These are phyloP conservation scores for Sternotherus odoratus DNA, from an alignment of 2,797 vertebrate species.

Conservation along the genomic window DNA sequence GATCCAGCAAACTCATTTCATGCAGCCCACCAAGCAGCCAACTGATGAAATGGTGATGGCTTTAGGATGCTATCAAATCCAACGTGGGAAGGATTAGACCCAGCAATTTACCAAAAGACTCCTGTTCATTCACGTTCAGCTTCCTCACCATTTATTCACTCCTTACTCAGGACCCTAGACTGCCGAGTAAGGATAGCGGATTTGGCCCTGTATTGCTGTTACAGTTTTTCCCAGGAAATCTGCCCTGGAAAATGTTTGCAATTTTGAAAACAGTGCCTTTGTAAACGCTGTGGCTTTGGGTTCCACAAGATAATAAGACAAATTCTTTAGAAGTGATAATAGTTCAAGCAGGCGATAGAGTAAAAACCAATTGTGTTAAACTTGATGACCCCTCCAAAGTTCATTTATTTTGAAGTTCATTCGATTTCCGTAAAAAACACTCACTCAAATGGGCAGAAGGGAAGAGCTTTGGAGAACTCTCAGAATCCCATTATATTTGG, in stretches of 20 bases:
- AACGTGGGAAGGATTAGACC: background rate
- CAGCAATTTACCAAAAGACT: background rate
- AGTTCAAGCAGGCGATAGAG: background rate
- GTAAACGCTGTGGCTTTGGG: background rate
- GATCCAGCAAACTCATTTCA: background rate
- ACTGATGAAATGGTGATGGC: background rate
- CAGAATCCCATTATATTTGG: background rate
- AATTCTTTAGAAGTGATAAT: background rate
- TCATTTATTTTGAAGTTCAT: constrained; percentile 31
- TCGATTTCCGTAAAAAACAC: background rate
- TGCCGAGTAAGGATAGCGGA: background rate
- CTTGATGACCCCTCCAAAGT: background rate
- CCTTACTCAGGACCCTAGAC: background rate
- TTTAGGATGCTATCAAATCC: background rate
- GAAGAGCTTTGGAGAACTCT: constrained; percentile 21
- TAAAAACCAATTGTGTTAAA: background rate
- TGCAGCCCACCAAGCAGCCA: background rate
- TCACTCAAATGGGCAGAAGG: background rate
- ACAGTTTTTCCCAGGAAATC: background rate
- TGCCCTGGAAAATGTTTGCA: background rate
- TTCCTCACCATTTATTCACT: background rate
- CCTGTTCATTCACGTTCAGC: background rate
- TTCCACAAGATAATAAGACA: background rate
- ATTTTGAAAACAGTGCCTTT: background rate
- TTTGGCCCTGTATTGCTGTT: background rate